Evolutionary conservation across 2,888 invertebrate species (phyloP).

Genomic region (Rhorus exstirpatorius): DNA sequence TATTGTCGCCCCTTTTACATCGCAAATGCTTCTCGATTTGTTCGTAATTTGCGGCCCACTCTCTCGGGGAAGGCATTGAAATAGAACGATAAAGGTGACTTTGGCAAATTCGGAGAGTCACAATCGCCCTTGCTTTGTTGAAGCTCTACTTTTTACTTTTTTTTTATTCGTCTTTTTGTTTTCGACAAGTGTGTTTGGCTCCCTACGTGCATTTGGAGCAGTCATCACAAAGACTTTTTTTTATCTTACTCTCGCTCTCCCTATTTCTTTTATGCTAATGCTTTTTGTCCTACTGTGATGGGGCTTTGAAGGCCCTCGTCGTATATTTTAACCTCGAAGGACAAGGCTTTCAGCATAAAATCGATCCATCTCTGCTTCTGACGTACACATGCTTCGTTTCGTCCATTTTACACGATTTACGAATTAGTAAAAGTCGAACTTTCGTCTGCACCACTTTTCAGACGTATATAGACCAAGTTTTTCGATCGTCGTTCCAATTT

Average conservation of each 20-base stretch:
- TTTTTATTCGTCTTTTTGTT: too few species aligned
- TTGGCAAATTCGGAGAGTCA: conserved; percentile 31
- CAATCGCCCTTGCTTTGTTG: conserved; percentile 20
- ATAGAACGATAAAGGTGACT: conserved; percentile 17
- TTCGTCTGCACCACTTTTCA: background rate
- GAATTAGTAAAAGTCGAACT: conserved; percentile 31
- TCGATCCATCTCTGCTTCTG: conserved; percentile 40
- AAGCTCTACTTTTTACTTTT: background rate
- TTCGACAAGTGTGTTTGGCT: conserved; percentile 10
- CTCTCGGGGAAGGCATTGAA: conserved; percentile 14
- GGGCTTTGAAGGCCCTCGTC: conserved; percentile 39
- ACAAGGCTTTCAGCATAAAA: conserved; percentile 45
- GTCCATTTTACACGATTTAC: conserved; percentile 28
- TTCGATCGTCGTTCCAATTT: background rate
- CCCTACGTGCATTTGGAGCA: conserved; percentile 26
- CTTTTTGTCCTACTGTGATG: conserved; percentile 21
- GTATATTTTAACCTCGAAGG: conserved; percentile 55
- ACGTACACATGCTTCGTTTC: conserved; percentile 39
- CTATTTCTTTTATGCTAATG: conserved; percentile 42
- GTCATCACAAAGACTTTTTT: conserved; percentile 24
- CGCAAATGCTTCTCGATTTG: conserved; percentile 27
- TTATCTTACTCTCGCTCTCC: conserved; percentile 10
- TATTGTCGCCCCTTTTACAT: background rate
- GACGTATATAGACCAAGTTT: background rate
- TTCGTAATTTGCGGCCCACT: background rate